phyloP scores from a whole-genome alignment of 2,888 invertebrate genomes.

The Ennomos erosarius region DNA sequence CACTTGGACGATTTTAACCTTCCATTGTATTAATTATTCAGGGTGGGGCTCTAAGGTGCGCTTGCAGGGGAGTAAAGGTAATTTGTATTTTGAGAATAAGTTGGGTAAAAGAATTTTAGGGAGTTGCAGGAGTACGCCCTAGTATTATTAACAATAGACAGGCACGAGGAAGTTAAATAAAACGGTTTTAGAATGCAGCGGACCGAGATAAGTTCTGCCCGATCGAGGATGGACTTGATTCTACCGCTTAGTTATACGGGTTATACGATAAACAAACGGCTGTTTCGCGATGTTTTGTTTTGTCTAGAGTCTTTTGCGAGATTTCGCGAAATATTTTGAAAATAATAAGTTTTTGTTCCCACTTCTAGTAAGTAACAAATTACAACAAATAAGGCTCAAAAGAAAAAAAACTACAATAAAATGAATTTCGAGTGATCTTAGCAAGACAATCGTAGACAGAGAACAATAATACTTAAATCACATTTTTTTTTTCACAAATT shows the following conservation, averaged over 20 bases:
- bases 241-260: conserved; percentile 49
- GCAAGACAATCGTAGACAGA: not conserved
- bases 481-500: not conserved
- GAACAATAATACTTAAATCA: no score
- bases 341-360: no score
- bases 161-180: conserved; percentile 76
- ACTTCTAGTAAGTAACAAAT: no score
- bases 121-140: conserved; percentile 62
- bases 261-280: conserved; percentile 43
- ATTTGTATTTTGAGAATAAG: conserved; percentile 75
- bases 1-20: conserved; percentile 84
- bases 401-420: no score
- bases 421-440: not conserved
- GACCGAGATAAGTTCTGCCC: conserved; percentile 71
- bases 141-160: conserved; percentile 54
- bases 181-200: conserved; percentile 79
- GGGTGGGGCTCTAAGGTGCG: conserved; percentile 80
- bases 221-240: conserved; percentile 63
- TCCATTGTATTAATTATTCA: conserved; percentile 85
- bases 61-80: conserved; percentile 72
- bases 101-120: conserved; percentile 73
- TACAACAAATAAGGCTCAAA: no score
- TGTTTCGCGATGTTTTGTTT: conserved; percentile 30
- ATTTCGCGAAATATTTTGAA: not conserved
- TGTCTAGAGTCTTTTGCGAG: conserved; percentile 6